Base-by-base conservation (phyloP, 2,888 invertebrate species). In the Microctonus brassicae region DNA sequence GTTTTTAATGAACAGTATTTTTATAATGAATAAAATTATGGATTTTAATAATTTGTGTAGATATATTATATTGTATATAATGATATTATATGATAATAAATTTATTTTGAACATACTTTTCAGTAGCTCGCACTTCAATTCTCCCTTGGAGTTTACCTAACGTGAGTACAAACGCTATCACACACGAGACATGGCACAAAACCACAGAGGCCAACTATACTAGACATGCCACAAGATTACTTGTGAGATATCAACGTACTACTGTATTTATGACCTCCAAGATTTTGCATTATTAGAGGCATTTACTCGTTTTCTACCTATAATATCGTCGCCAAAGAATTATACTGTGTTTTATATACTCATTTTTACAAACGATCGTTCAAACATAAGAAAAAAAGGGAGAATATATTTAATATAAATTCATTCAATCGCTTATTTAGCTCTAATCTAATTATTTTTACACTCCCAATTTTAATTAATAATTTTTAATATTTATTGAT, bases 251-350 rank as follows among this genome's bases (percentile, higher is more conserved):
- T 83, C 81, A 77, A 78, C 76, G 78, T 79, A 82, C n/a, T n/a
- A n/a, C 83, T 84, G 81, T 87, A 87, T 87, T 87, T 87, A 87
- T 86, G 83, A 79, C 81, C 79, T 77, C 75, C 81, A 79, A 87
- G 87, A 87, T 87, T 86, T 87, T 82, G 82, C 86, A 84, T 87
- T 87, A 86, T 87, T 86, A 87, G 84, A 81, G 86, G 83, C 83
- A 83, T 86, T 87, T 84, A 83, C 82, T 7, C 81, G 82, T 84
- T 84, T 86, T 84, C 81, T 81, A 81, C 80, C 81, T 79, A 79
- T 85, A 85, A 84, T 85, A 83, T 81, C 76, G 78, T 65, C 74
- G 68, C 72, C 68, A 75, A 17, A 47, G 17, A 47, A 4, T 17
- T 9, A 20, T 7, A 47, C 58, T 22, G 26, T 24, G 26, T 61